Percentiles rank a stretch among this genome's conserved stretches.
phyloP scores from a whole-genome alignment of 1,140 invertebrate species.

The Antheraea mylitta region DNA sequence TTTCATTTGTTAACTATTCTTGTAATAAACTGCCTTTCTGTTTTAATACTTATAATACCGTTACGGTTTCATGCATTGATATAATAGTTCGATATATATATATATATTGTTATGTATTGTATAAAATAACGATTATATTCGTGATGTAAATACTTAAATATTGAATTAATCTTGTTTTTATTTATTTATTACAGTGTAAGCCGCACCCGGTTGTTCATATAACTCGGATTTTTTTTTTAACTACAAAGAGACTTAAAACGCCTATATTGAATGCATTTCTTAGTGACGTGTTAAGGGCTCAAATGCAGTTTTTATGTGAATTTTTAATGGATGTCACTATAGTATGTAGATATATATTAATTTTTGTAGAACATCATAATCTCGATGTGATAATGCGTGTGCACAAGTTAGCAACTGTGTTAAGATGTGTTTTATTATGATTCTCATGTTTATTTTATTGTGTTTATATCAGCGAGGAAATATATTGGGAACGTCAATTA shows the following conservation, averaged over 20 bases:
- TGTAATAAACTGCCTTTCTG: constrained; percentile 43
- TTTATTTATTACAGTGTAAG: constrained; percentile 69
- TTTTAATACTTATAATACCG: neutral
- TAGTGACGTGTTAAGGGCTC: constrained; percentile 63
- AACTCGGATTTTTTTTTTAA: constrained; percentile 5
- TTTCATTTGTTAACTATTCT: constrained; percentile 57
- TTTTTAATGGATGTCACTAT: constrained; percentile 62
- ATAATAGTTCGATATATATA: too few relatives aligned
- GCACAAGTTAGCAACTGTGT: constrained; percentile 29
- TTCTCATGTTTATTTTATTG: constrained; percentile 38
- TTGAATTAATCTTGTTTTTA: constrained; percentile 25
- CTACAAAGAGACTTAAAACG: constrained; percentile 5
- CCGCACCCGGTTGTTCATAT: constrained; percentile 11
- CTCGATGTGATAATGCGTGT: constrained; percentile 33
- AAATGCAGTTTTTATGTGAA: constrained; percentile 72
- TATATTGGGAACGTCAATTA: constrained; percentile 57
- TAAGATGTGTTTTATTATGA: constrained; percentile 27
- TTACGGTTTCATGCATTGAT: too few relatives aligned
- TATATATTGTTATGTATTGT: neutral
- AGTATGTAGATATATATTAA: constrained; percentile 26
- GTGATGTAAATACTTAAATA: constrained; percentile 42
- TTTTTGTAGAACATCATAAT: constrained; percentile 55
- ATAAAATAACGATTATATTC: constrained; percentile 9
- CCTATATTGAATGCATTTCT: constrained; percentile 48
- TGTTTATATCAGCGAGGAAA: constrained; percentile 24